Base-by-base conservation (phyloP, 2,797 vertebrate species). In the Basileuterus tristriatus region DNA sequence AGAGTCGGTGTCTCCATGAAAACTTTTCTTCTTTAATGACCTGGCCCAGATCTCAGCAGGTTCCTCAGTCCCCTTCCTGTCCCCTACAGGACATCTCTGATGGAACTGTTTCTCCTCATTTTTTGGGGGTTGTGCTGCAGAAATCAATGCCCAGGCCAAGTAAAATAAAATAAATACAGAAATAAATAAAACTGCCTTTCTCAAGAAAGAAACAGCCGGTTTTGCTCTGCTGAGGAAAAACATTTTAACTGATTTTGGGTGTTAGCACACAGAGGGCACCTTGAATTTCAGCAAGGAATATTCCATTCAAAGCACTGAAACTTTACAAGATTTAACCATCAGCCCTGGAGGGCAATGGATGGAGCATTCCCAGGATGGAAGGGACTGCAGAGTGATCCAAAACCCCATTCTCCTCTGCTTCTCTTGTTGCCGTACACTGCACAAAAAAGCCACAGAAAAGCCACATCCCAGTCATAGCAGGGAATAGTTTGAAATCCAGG, bases 401-500 rank as follows among this genome's bases (percentile, higher is more conserved):
- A 56, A 3, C 7, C 29, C 44, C 30, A 2, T 5, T 11, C 30
- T 43, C 7, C 27, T 60, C 65, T 58, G 26, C 52, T 30, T 10
- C 15, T 3, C 41, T 47, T 20, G 20, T 9, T 46, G 78, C 49
- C 37, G 15, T 2, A 3, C 2, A 2, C 20, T 5, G 43, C 52
- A 39, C 39, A 85, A 56, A 72, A 47, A 29, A 16, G 49, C 24
- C 39, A 3, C 46, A 11, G 80, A 29, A 70, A 55, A 76, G 36
- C 68, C 34, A 4, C 5, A 15, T 29, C 41, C 44, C 10, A 4
- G 1, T 12, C 5, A 0, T 1, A 64, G 37, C 63, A 41, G 46
- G 46, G 77, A 60, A 16, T 18, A 13, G 62, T 90, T 2, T 20
- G 37, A 34, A 30, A 41, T 43, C 20, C 44, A 81, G 19, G 20